Percentiles rank a stretch among this genome's conserved stretches.
phyloP scores from a whole-genome alignment of 1,140 invertebrate genomes.

The Neotoxoptera formosana region DNA sequence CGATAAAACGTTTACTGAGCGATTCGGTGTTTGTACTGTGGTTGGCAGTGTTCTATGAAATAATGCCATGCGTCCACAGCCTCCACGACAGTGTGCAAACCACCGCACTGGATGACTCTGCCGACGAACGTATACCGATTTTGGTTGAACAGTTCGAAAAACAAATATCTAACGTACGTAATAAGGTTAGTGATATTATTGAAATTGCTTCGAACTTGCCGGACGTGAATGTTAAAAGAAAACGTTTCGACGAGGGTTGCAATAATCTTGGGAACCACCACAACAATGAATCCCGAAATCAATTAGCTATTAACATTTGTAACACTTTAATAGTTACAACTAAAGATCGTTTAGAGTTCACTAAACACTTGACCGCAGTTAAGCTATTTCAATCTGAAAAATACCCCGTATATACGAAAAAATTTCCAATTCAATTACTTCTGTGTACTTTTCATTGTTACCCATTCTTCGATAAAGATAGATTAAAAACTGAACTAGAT shows the following conservation, averaged over 20 bases:
- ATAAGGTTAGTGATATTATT: not conserved
- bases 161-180: too few species aligned
- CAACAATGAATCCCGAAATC: not conserved
- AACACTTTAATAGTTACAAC: not conserved
- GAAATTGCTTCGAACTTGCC: not conserved
- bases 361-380: not conserved
- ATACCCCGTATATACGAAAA: not conserved
- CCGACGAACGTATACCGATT: too few species aligned
- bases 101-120: too few species aligned
- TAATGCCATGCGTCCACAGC: too few species aligned
- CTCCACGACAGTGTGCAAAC: too few species aligned
- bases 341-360: not conserved
- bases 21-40: too few species aligned
- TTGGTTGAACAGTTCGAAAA: too few species aligned
- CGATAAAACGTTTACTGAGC: too few species aligned
- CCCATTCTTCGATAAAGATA: too few species aligned
- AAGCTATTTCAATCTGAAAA: not conserved
- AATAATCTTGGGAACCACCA: slow-evolving; percentile 61
- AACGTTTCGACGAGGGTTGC: not conserved
- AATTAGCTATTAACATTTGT: not conserved
- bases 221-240: not conserved
- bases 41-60: too few species aligned
- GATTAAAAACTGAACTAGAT: too few species aligned
- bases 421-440: not conserved
- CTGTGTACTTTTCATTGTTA: not conserved